Evolutionary conservation across 2,888 invertebrate genomes (phyloP).

Genomic region (Lasioglossum malachurum): DNA sequence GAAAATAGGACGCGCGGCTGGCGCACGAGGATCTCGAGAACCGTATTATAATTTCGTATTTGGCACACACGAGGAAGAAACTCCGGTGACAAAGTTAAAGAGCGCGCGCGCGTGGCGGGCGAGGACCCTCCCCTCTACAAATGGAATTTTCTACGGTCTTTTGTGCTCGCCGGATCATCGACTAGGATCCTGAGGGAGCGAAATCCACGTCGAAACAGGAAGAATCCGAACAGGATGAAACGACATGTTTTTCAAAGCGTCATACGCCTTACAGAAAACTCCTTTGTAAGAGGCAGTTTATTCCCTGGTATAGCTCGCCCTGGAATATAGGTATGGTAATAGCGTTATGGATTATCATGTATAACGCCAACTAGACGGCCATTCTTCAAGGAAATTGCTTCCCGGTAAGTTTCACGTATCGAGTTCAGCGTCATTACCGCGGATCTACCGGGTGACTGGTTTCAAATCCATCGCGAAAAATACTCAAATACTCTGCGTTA

Average conservation of each 20-base stretch:
- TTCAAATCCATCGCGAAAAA: too few species aligned
- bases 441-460: too few species aligned
- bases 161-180: constrained; percentile 24
- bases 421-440: not conserved
- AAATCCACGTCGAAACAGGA: constrained; percentile 3
- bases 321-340: not conserved
- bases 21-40: not conserved
- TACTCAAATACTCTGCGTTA: too few species aligned
- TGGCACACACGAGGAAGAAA: constrained; percentile 18
- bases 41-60: constrained; percentile 20
- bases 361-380: not conserved
- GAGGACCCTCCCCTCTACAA: not conserved
- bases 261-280: not conserved
- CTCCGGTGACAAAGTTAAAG: constrained; percentile 15
- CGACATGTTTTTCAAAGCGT: not conserved
- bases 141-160: constrained; percentile 19
- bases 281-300: constrained; percentile 5
- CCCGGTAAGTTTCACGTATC: not conserved
- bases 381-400: not conserved
- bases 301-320: not conserved
- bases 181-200: not conserved
- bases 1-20: not conserved
- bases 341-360: not conserved
- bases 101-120: not conserved
- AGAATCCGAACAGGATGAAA: not conserved